Percentiles rank a stretch among this genome's conserved stretches.
These are phyloP conservation scores for Tympanoctomys barrerae DNA, from an alignment of 2,797 vertebrate species.

Conservation along the genomic window DNA sequence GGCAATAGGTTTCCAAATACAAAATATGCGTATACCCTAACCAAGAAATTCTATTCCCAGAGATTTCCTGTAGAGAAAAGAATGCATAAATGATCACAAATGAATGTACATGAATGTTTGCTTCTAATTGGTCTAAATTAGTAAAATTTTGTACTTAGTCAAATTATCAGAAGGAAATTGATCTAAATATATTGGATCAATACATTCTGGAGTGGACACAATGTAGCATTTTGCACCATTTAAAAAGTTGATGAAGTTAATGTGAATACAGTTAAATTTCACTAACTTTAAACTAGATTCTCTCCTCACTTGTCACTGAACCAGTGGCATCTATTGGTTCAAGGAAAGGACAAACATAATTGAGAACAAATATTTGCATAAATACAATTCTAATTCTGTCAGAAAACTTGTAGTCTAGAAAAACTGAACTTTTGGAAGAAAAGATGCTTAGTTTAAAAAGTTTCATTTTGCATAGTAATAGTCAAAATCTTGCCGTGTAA, in stretches of 20 bases:
- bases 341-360: not conserved
- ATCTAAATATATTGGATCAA: not conserved
- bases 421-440: not conserved
- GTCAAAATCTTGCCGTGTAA: not conserved
- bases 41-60: constrained; percentile 20
- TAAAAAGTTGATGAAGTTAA: not conserved
- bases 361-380: not conserved
- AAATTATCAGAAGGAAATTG: constrained; percentile 48
- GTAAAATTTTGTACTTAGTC: constrained; percentile 8
- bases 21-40: not conserved
- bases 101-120: not conserved
- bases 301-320: not conserved
- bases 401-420: constrained; percentile 1
- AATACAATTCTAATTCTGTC: constrained; percentile 17
- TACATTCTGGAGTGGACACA: not conserved
- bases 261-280: not conserved
- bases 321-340: not conserved
- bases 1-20: not conserved
- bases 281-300: not conserved
- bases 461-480: constrained; percentile 4
- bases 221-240: constrained; percentile 13
- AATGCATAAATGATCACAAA: constrained; percentile 4
- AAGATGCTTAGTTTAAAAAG: constrained; percentile 24
- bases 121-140: constrained; percentile 3
- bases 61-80: not conserved